Percentiles rank a stretch among this genome's conserved stretches.
These are phyloP conservation scores for Tenodera sinensis DNA, from an alignment of 2,888 invertebrate genomes.

Conservation along the genomic window DNA sequence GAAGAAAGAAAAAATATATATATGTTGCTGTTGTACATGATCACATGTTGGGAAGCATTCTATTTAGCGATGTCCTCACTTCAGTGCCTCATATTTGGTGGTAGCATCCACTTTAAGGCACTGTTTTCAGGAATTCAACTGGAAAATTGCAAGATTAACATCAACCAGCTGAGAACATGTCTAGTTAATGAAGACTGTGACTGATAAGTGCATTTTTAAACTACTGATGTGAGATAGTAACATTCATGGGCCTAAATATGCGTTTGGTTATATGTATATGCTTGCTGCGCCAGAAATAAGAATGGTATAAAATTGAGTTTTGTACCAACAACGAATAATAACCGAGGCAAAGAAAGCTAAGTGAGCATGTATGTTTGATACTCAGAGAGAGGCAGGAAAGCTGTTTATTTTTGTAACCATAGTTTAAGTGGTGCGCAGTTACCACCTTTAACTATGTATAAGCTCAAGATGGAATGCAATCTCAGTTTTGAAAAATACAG, in stretches of 20 bases:
- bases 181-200: neutral
- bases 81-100: neutral
- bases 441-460: neutral
- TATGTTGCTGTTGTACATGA: neutral
- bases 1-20: no score
- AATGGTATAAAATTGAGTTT: neutral
- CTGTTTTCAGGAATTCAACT: neutral
- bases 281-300: neutral
- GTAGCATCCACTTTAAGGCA: neutral
- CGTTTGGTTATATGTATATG: neutral
- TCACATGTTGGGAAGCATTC: neutral
- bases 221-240: neutral
- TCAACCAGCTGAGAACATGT: neutral
- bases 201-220: neutral
- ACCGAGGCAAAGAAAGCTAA: neutral
- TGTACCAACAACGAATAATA: neutral
- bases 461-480: neutral
- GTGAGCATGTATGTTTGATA: neutral
- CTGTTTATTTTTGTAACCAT: constrained; percentile 1
- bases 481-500: neutral
- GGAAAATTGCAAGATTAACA: neutral
- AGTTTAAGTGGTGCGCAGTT: neutral
- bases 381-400: neutral
- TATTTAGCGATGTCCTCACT: neutral
- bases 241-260: neutral